A percentile compares a stretch with the other conserved stretches of the same genome.
Conservation (phyloP, 2,888 invertebrate genomes). For the Lasioglossum malachurum region DNA sequence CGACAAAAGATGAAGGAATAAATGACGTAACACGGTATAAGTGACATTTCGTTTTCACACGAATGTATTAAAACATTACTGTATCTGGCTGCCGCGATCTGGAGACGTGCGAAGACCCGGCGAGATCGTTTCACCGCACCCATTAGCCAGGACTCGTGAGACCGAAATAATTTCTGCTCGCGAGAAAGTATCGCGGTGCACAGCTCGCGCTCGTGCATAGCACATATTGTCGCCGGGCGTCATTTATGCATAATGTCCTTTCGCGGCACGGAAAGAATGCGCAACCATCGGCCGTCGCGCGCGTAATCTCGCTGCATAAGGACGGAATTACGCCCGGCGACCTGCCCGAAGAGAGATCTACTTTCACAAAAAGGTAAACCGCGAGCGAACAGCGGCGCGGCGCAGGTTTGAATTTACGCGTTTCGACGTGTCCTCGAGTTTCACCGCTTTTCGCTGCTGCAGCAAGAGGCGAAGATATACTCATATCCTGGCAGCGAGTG, state of each 20-base stretch:
- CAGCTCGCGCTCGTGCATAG: not conserved
- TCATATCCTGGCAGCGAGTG: not conserved
- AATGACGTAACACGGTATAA: no score
- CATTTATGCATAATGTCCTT: conserved; percentile 47
- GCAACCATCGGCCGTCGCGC: conserved; percentile 13
- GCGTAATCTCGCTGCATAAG: conserved; percentile 54
- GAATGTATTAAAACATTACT: no score
- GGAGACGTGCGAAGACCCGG: not conserved
- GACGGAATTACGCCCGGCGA: conserved; percentile 55
- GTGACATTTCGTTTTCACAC: no score
- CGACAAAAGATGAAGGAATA: no score
- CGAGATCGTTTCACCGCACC: conserved; percentile 53
- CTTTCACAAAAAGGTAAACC: conserved; percentile 62
- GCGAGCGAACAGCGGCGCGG: conserved; percentile 26
- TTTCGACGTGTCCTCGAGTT: conserved; percentile 48
- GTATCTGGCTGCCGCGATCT: conserved; percentile 1
- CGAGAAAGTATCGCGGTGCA: conserved; percentile 48
- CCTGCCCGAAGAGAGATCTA: conserved; percentile 53
- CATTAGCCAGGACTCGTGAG: conserved; percentile 30
- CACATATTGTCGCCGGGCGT: conserved; percentile 24
- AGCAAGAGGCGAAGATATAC: not conserved
- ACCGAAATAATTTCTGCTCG: conserved; percentile 37
- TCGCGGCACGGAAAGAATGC: conserved; percentile 43
- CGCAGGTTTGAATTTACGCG: conserved; percentile 50
- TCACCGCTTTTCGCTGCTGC: conserved; percentile 53